A percentile compares a stretch with the other conserved stretches of the same genome.
Conservation (phyloP, 1,140 invertebrate species). For the Euglossa dilemma region DNA sequence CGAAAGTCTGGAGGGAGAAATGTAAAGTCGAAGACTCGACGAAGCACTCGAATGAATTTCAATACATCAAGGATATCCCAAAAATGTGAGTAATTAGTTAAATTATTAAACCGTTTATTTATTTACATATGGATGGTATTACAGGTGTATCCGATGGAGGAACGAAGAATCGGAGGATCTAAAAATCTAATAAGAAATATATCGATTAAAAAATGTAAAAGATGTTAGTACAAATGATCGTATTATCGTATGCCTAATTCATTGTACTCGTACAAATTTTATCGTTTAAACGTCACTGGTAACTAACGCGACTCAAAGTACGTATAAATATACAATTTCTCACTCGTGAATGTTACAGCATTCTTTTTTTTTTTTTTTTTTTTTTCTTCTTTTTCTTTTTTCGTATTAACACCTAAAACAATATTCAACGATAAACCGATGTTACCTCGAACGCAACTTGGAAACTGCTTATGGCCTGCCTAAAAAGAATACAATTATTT, state of each 20-base stretch:
- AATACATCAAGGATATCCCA: slow-evolving; percentile 78
- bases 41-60: slow-evolving; percentile 43
- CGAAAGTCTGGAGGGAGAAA: slow-evolving; percentile 76
- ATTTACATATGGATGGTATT: slow-evolving; percentile 39
- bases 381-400: too few relatives aligned
- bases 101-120: slow-evolving; percentile 28
- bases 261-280: slow-evolving; percentile 11
- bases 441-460: background rate
- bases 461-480: too few relatives aligned
- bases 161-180: slow-evolving; percentile 64
- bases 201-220: slow-evolving; percentile 28
- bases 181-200: slow-evolving; percentile 30
- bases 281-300: background rate
- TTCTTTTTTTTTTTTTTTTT: background rate
- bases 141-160: slow-evolving; percentile 63
- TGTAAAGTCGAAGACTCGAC: slow-evolving; percentile 57
- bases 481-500: background rate
- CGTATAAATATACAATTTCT: slow-evolving; percentile 20
- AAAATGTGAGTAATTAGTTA: slow-evolving; percentile 69
- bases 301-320: slow-evolving; percentile 6
- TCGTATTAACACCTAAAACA: background rate
- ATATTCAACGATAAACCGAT: background rate
- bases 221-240: slow-evolving; percentile 11
- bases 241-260: slow-evolving; percentile 12
- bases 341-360: background rate